Percentiles rank a stretch among this genome's conserved stretches.
phyloP scores from a whole-genome alignment of 2,888 invertebrate genomes.

The Drosophila conformis region DNA sequence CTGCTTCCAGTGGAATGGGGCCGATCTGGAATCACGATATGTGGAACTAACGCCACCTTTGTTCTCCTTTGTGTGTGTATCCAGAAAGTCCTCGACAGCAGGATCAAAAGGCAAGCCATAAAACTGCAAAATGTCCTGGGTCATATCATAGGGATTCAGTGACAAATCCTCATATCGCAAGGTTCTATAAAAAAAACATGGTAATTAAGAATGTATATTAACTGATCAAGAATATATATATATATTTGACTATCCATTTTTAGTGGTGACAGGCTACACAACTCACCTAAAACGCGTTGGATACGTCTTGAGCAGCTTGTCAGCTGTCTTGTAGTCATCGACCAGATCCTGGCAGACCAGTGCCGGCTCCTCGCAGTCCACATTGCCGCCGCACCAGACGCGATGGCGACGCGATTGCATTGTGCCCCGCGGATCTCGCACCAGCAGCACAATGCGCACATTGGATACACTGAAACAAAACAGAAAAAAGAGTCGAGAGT shows the following conservation, averaged over 20 bases:
- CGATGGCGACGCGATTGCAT: conserved; percentile 94
- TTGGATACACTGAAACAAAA: conserved; percentile 87
- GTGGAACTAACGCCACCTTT: conserved; percentile 94
- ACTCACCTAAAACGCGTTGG: conserved; percentile 90
- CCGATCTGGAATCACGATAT: conserved; percentile 92
- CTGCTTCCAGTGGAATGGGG: conserved; percentile 94
- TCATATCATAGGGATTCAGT: conserved; percentile 89
- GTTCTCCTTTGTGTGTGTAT: conserved; percentile 92
- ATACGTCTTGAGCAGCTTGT: conserved; percentile 88
- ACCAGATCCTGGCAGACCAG: conserved; percentile 93
- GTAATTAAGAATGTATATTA: background rate
- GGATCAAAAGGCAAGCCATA: conserved; percentile 90
- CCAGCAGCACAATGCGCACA: conserved; percentile 90
- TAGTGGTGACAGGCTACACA: background rate
- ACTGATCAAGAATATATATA: background rate
- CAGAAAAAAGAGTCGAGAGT: conserved; percentile 14
- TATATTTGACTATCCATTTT: background rate
- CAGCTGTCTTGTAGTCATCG: conserved; percentile 92
- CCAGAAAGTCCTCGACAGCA: conserved; percentile 90
- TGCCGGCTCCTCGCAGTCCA: conserved; percentile 92
- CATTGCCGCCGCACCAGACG: conserved; percentile 88
- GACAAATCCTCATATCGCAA: conserved; percentile 94
- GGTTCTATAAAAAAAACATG: conserved; percentile 86
- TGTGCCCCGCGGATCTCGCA: conserved; percentile 94
- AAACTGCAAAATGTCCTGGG: conserved; percentile 90